These are phyloP conservation scores for Zoanthus gigantus DNA, from an alignment of 92 coral and sea anemone species.

Conservation along the genomic window DNA sequence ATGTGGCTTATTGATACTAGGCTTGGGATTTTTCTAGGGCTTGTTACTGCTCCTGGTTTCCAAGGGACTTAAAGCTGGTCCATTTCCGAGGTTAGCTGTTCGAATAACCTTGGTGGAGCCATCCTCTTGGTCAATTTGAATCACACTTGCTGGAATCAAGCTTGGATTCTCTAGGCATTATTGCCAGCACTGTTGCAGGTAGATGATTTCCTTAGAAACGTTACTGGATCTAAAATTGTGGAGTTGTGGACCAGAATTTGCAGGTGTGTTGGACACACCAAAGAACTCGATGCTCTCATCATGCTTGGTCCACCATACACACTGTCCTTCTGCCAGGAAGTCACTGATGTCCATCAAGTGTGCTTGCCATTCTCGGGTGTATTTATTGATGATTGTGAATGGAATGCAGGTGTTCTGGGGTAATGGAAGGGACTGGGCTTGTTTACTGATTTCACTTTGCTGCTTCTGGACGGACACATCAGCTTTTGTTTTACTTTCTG, in stretches of 20 bases:
- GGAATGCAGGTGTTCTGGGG: conserved; percentile 24
- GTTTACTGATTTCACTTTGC: conserved; percentile 58
- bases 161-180: conserved; percentile 26
- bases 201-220: conserved; percentile 39
- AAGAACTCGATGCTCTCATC: conserved; percentile 65
- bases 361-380: conserved; percentile 55
- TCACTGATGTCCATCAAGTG: conserved; percentile 41
- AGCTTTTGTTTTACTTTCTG: conserved; percentile 40
- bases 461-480: conserved; percentile 47
- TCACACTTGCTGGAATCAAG: conserved; percentile 23
- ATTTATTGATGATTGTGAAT: conserved; percentile 34
- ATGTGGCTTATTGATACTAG: background rate
- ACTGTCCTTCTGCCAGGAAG: conserved; percentile 61
- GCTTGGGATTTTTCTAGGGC: conserved; percentile 7
- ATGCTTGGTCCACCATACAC: conserved; percentile 73
- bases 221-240: conserved; percentile 60
- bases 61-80: background rate
- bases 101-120: conserved; percentile 17
- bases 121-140: conserved; percentile 37
- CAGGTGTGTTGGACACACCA: conserved; percentile 47
- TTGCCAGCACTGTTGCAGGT: conserved; percentile 55
- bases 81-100: conserved; percentile 21
- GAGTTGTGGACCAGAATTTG: conserved; percentile 51
- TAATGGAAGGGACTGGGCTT: conserved; percentile 29
- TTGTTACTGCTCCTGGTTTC: background rate